Evolutionary conservation across 2,797 vertebrate species (phyloP), one percentile per base, ranked within the genome.

Genomic region (Coregonus ussuriensis): DNA sequence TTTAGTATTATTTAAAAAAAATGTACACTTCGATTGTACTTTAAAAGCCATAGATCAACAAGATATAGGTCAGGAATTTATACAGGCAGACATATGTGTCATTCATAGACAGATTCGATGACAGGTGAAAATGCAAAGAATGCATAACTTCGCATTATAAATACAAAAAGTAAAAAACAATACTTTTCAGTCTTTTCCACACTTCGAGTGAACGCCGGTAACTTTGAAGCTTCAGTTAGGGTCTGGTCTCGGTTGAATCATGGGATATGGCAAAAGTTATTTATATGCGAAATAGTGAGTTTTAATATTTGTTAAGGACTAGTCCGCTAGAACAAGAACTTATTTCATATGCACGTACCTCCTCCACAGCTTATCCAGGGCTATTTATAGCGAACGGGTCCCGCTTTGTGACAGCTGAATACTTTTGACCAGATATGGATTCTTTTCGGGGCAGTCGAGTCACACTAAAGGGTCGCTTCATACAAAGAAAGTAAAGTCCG

Each of bases 371-470:
- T 80, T 82, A 83, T 83, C 79, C 74, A 21, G 74, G 11, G 89
- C 96, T 97, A 96, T 96, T 97, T 96, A 95, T 97, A 96, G 94
- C 87, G 77, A 88, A 75, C 83, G 88, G 87, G 90, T 93, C 92
- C 92, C 91, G 91, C 92, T 83, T 91, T 90, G 92, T 95, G 95
- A 95, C 94, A 92, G 94, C 89, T 93, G 94, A 95, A 96, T 96
- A 95, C 92, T n/a, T 97, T 95, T 96, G 96, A 93, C 96, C 96
- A 95, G 95, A 96, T 96, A 97, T 95, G 96, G 95, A 91, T 94
- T 91, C 92, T 91, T 93, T 81, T 90, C 81, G 88, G 92, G 90
- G 86, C 89, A 87, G 87, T 83, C 69, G 81, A 87, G n/a, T n/a
- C n/a, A n/a, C n/a, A n/a, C n/a, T n/a, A n/a, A n/a, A n/a, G n/a